Evolutionary conservation across 1,140 invertebrate genomes (phyloP), one percentile per base, ranked within the genome.

Genomic region (Heliconius hermathena): DNA sequence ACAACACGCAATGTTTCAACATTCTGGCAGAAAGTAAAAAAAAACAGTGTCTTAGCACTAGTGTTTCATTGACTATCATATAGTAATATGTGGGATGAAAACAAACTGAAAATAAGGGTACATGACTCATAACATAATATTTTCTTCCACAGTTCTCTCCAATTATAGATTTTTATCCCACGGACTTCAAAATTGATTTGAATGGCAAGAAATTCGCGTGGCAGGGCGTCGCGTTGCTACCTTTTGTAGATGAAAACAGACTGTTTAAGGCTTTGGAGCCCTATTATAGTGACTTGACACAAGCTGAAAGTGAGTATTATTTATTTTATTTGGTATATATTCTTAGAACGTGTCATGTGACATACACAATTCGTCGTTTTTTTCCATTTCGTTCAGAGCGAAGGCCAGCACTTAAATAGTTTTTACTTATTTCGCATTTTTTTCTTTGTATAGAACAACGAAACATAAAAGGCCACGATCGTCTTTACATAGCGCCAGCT

Each of bases 151-250:
- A 98, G 97, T 97, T 97, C 84, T 99, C 99, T 1, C 94, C 98
- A 1, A 99, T 99, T 71, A 99, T 99, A 83, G 99, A 99, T 94
- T 99, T 99, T 95, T 99, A 99, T 95, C 99, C 99, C 0, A 97
- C 97, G 90, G 98, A 99, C 90, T 99, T 99, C 92, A 99, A 99
- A 95, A 99, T 99, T 81, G 99, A 99, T 95, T 94, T 99, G 72
- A 99, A 99, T 95, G 99, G 99, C 22, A 99, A 99, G 94, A 99
- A 99, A 94, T 99, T 98, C 95, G 99, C 99, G 74, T 99, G 99
- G 99, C 99, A 99, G 95, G 99, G 99, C 78, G 99, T 99, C 13
- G 99, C 99, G 8, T 92, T 99, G 13, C 94, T 99, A 73, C 99
- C 99, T 49, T 99, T 99, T 95, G 99, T 99, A 1, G 99, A 99